Evolutionary conservation across 2,888 invertebrate genomes (phyloP).

Genomic region (Cheilosia soror): DNA sequence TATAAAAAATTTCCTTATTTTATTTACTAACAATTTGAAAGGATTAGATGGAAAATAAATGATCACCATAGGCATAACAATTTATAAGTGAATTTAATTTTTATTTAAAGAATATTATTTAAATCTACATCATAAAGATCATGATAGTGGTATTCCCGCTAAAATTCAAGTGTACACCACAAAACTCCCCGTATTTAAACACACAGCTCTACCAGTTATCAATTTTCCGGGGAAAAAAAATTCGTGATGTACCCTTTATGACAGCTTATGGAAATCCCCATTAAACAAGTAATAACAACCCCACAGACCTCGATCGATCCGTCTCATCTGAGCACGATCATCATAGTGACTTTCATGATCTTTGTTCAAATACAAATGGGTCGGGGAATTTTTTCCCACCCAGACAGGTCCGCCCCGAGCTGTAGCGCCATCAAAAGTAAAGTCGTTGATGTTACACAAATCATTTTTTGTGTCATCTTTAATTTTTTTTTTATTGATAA

Average conservation of each 20-base stretch:
- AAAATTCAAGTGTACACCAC: neutral
- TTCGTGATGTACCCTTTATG: neutral
- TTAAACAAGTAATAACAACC: neutral
- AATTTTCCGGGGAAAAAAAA: neutral
- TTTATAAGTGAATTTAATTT: too few relatives aligned
- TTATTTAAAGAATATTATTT: too few relatives aligned
- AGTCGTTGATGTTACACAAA: constrained; percentile 9
- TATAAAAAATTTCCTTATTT: too few relatives aligned
- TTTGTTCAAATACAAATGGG: constrained; percentile 30
- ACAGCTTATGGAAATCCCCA: constrained; percentile 10
- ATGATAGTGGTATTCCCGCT: constrained; percentile 30
- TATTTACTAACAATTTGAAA: too few relatives aligned
- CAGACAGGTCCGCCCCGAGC: too few relatives aligned
- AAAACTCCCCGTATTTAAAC: constrained; percentile 25
- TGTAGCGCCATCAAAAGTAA: too few relatives aligned
- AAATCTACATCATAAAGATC: neutral
- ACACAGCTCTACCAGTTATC: neutral
- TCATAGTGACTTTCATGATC: constrained; percentile 26
- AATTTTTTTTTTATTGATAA: constrained; percentile 43
- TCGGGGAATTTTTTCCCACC: constrained; percentile 31
- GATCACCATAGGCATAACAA: too few relatives aligned
- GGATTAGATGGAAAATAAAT: too few relatives aligned
- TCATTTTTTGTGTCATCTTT: neutral
- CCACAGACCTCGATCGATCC: constrained; percentile 8
- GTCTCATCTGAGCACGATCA: constrained; percentile 20